These are phyloP conservation scores for Cepphus grylle DNA, from an alignment of 2,113 vertebrate species.

Conservation along the genomic window DNA sequence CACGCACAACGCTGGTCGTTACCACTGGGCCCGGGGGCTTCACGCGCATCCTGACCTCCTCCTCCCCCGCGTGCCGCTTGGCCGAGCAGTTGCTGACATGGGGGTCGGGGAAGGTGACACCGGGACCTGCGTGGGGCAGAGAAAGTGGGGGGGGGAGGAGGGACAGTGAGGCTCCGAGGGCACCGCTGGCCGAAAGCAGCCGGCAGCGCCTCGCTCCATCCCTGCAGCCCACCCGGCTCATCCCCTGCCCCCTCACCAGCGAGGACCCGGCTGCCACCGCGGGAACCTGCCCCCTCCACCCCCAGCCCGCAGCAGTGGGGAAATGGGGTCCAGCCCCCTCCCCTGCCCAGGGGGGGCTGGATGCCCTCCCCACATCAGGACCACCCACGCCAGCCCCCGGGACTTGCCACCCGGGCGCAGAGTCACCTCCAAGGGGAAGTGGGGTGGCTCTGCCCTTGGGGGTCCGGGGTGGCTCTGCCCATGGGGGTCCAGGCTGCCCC, in stretches of 20 bases:
- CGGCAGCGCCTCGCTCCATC: not conserved
- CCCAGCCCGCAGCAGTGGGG: not conserved
- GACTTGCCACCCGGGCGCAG: not conserved
- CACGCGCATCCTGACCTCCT: constrained; percentile 81
- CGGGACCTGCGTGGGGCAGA: constrained; percentile 58
- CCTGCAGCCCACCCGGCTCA: not conserved
- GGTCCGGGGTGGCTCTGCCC: not conserved
- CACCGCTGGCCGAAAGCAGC: rapidly evolving
- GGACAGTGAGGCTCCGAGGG: not conserved
- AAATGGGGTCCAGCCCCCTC: not conserved
- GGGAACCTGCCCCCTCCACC: not conserved
- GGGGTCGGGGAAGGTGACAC: constrained; percentile 74
- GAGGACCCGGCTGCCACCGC: rapidly evolving
- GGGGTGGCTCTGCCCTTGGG: not conserved
- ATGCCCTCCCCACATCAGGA: not conserved
- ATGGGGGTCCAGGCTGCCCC: too few species aligned
- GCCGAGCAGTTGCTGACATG: constrained; percentile 79
- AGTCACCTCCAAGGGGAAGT: not conserved
- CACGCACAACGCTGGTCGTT: constrained; percentile 75
- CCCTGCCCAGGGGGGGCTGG: not conserved
- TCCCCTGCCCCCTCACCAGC: not conserved
- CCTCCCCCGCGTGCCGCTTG: constrained; percentile 75
- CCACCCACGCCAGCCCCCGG: not conserved
- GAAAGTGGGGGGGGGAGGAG: not conserved
- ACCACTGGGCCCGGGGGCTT: constrained; percentile 80